These are phyloP conservation scores for Iphiclides podalirius DNA, from an alignment of 2,888 invertebrate genomes.

Conservation along the genomic window DNA sequence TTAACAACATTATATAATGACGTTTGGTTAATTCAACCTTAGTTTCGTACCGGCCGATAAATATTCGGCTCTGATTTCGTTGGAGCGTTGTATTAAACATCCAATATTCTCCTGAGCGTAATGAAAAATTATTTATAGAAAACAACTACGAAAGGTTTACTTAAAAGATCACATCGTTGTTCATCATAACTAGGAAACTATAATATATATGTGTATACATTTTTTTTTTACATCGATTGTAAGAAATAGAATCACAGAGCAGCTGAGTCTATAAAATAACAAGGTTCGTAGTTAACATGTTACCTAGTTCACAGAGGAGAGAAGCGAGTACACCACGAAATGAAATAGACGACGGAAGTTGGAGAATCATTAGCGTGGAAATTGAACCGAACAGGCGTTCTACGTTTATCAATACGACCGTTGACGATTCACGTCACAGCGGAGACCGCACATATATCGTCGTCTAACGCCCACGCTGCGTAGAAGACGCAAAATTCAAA, in stretches of 20 bases:
- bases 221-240: neutral
- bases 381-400: too few species aligned
- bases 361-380: too few species aligned
- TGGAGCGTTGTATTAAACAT: neutral
- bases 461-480: too few species aligned
- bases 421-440: too few species aligned
- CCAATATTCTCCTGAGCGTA: neutral
- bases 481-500: too few species aligned
- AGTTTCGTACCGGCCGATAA: neutral
- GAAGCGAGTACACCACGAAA: too few species aligned
- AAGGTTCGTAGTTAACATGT: neutral
- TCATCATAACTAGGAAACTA: slow-evolving; percentile 1
- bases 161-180: slow-evolving; percentile 1
- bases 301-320: neutral
- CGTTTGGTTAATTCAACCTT: neutral
- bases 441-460: too few species aligned
- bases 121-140: neutral
- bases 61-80: neutral
- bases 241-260: slow-evolving; percentile 1
- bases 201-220: neutral
- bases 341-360: too few species aligned
- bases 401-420: too few species aligned
- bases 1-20: neutral
- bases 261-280: neutral
- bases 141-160: neutral